A percentile compares a stretch with the other conserved stretches of the same genome.
Evolutionary conservation across 2,888 invertebrate genomes (phyloP).

Genomic region (Eupeodes latifasciatus): DNA sequence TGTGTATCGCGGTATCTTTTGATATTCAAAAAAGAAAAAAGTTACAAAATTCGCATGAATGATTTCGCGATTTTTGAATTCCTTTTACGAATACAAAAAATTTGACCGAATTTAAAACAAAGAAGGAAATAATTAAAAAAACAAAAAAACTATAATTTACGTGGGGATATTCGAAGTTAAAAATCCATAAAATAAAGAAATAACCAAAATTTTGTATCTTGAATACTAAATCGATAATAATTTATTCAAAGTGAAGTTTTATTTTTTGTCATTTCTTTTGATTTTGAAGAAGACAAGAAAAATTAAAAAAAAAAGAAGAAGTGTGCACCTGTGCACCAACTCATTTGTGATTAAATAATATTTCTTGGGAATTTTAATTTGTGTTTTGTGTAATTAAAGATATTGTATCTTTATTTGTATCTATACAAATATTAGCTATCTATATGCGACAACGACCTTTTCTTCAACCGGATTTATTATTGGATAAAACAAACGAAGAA

Average conservation of each 20-base stretch:
- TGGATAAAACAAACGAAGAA: slow-evolving; percentile 67
- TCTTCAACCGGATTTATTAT: slow-evolving; percentile 66
- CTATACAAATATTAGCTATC: background rate
- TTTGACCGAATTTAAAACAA: slow-evolving; percentile 68
- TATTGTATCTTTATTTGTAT: slow-evolving; percentile 20
- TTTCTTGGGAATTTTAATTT: background rate
- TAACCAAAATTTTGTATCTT: slow-evolving; percentile 34
- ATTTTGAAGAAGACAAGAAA: background rate
- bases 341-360: slow-evolving; percentile 43
- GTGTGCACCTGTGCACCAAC: slow-evolving; percentile 33
- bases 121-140: slow-evolving; percentile 23
- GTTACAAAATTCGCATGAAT: slow-evolving; percentile 50
- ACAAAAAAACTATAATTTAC: slow-evolving; percentile 38
- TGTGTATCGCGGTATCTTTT: slow-evolving; percentile 34
- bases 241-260: slow-evolving; percentile 29
- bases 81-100: slow-evolving; percentile 40
- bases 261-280: background rate
- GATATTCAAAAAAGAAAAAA: slow-evolving; percentile 10
- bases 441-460: slow-evolving; percentile 63
- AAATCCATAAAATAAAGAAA: slow-evolving; percentile 19
- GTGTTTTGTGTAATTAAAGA: slow-evolving; percentile 27
- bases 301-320: slow-evolving; percentile 7
- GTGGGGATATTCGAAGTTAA: slow-evolving; percentile 39
- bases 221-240: slow-evolving; percentile 50
- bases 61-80: slow-evolving; percentile 52